phyloP scores from a whole-genome alignment of 2,113 vertebrate genomes.

The Reinhardtius hippoglossoides region DNA sequence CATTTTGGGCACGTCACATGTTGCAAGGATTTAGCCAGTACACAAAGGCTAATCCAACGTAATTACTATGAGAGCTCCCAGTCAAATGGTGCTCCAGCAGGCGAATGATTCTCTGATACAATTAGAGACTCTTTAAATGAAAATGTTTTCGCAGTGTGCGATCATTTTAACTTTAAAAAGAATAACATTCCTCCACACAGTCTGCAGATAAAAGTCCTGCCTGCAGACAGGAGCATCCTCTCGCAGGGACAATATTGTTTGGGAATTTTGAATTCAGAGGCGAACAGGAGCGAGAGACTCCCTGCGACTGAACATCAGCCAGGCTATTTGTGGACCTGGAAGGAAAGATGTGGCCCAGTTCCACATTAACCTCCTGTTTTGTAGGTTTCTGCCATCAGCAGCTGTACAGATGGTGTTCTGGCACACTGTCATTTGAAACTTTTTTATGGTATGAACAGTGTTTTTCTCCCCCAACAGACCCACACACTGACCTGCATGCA shows the following conservation, averaged over 20 bases:
- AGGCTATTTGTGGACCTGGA: slow-evolving; percentile 56
- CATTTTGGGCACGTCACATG: slow-evolving; percentile 38
- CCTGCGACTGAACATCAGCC: slow-evolving; percentile 15
- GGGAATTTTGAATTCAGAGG: slow-evolving; percentile 10
- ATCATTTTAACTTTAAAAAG: slow-evolving; percentile 16
- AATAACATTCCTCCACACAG: background rate
- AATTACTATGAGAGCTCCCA: slow-evolving; percentile 59
- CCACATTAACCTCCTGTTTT: slow-evolving; percentile 60
- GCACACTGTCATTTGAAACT: slow-evolving; percentile 54
- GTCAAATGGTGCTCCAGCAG: slow-evolving; percentile 43
- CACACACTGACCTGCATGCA: slow-evolving; percentile 40
- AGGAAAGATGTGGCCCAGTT: slow-evolving; percentile 49
- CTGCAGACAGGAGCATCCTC: background rate
- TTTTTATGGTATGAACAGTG: slow-evolving; percentile 49
- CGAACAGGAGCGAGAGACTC: slow-evolving; percentile 5
- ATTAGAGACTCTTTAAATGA: slow-evolving; percentile 27
- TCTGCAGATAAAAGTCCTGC: background rate
- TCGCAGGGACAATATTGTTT: background rate
- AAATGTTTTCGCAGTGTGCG: background rate
- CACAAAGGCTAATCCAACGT: slow-evolving; percentile 66
- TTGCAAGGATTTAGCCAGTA: slow-evolving; percentile 51
- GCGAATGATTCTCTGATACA: slow-evolving; percentile 39
- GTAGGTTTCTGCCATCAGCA: slow-evolving; percentile 47
- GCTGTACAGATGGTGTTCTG: slow-evolving; percentile 64
- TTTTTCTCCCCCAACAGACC: slow-evolving; percentile 21